phyloP scores from a whole-genome alignment of 2,797 vertebrate genomes.

The Sarcophilus harrisii region DNA sequence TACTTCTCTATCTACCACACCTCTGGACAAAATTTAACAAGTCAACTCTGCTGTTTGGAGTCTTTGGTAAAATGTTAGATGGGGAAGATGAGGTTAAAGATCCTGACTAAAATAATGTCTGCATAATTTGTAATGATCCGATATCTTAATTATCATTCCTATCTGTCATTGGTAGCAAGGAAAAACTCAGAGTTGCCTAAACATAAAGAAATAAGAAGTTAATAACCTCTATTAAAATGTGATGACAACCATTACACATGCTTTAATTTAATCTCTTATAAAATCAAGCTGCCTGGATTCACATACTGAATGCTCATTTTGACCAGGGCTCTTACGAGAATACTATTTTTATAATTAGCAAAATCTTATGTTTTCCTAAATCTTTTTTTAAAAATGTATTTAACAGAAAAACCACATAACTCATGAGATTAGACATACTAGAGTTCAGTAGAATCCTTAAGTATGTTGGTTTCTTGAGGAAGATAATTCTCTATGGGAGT shows the following conservation, averaged over 20 bases:
- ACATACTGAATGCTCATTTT: neutral
- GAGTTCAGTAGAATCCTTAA: neutral
- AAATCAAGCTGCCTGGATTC: neutral
- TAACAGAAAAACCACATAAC: neutral
- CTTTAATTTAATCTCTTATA: neutral
- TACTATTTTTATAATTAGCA: neutral
- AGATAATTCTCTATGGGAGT: neutral
- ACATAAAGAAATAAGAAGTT: constrained; percentile 5
- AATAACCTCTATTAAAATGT: constrained; percentile 1
- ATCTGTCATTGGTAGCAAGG: neutral
- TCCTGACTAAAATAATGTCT: constrained; percentile 36
- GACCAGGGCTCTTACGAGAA: neutral
- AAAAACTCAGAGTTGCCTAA: neutral
- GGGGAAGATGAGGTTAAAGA: neutral
- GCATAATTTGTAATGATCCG: neutral
- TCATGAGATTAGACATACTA: neutral
- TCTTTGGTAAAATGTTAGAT: constrained; percentile 30
- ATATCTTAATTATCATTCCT: neutral
- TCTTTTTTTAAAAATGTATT: neutral
- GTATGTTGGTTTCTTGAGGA: neutral
- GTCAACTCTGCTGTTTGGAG: constrained; percentile 19
- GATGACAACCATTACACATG: neutral
- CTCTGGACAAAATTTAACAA: neutral
- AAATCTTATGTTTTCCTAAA: neutral
- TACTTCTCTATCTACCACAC: neutral